Evolutionary conservation across 2,797 vertebrate species (phyloP), one percentile per base, ranked within the genome.

Genomic region (Hyperoplus lanceolatus): DNA sequence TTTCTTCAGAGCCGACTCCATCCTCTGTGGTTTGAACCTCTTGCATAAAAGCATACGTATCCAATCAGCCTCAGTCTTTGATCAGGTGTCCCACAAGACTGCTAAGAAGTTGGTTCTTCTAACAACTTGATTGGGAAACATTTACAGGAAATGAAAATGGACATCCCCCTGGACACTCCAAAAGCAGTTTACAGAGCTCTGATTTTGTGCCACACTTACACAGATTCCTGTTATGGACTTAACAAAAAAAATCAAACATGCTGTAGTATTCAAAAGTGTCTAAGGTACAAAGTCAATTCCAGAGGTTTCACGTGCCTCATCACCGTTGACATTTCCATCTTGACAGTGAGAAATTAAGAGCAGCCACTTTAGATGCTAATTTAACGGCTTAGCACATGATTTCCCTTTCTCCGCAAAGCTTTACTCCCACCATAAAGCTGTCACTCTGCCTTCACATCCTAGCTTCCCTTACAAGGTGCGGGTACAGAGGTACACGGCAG

Each of bases 301-400:
- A 8, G 58, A 75, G 70, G 41, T 65, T 77, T 71, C 70, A 54
- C 11, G 13, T 72, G 70, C 66, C 82, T 86, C 82, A 73, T 89
- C 84, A 79, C 68, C 73, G 74, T 79, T 87, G 77, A 82, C 87
- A 87, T 91, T 91, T 92, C 80, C 53, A 53, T 85, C 61, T 29
- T 83, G 81, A 89, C 79, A 70, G 71, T 36, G 11, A 82, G 76
- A 90, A 93, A 91, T 92, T 77, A 92, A 89, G 80, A 82, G 51
- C 14, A 36, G 63, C 79, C 75, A 85, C 80, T 92, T 87, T 85
- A 79, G 87, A 92, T 93, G 91, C 87, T 90, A 93, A 93, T 93
- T 92, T 87, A 87, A 88, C 63, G 48, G 83, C 81, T 92, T 86
- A 88, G 79, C 68, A 80, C 69, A 86, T 76, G 66, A 89, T 89